These are phyloP conservation scores for Scolopax bukidnonensis DNA, from an alignment of 2,797 vertebrate genomes.

Conservation along the genomic window DNA sequence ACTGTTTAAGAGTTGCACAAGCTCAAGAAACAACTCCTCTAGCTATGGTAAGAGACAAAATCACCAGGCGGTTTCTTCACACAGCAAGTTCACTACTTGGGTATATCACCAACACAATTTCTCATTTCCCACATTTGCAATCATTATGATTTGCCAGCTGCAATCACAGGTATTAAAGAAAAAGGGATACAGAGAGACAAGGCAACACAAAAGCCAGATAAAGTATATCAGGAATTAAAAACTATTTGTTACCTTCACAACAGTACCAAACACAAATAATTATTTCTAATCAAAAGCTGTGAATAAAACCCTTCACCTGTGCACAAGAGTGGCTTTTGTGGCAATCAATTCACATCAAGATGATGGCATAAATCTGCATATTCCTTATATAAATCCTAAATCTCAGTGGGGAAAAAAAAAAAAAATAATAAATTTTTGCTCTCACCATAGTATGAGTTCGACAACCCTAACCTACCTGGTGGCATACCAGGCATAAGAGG, in stretches of 20 bases:
- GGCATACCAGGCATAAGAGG: constrained; percentile 84
- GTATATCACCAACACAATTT: neutral
- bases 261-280: neutral
- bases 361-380: neutral
- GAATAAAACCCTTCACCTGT: neutral
- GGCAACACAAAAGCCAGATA: neutral
- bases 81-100: neutral
- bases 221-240: neutral
- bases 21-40: neutral
- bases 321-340: neutral
- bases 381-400: neutral
- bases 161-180: neutral
- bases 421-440: neutral
- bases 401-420: neutral
- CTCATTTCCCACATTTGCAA: neutral
- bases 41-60: neutral
- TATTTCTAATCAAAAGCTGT: neutral
- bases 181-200: neutral
- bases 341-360: neutral
- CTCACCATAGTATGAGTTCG: constrained; percentile 51
- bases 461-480: constrained; percentile 79
- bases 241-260: neutral
- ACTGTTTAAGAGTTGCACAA: neutral
- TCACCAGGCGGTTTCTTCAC: neutral
- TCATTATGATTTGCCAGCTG: neutral